These are phyloP conservation scores for Pagetopsis macropterus DNA, from an alignment of 2,797 vertebrate genomes.

Conservation along the genomic window DNA sequence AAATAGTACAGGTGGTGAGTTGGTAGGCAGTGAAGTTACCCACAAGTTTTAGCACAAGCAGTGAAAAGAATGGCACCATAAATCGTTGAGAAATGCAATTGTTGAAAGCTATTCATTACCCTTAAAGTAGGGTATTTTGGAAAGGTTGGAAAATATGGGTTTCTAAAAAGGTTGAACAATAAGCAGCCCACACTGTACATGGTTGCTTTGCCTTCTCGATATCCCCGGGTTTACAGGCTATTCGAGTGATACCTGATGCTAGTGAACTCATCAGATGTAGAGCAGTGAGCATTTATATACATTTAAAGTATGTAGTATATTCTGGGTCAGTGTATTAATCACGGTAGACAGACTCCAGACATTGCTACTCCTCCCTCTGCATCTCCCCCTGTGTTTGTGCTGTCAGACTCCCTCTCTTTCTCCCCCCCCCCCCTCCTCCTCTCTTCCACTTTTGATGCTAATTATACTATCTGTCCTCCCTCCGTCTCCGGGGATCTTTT, in stretches of 20 bases:
- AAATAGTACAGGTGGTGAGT: too few species aligned
- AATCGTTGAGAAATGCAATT: background rate
- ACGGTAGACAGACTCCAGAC: slow-evolving; percentile 73
- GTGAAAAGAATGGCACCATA: too few species aligned
- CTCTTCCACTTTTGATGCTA: slow-evolving; percentile 69
- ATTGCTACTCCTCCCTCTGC: slow-evolving; percentile 53
- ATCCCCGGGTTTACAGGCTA: background rate
- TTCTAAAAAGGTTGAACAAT: background rate
- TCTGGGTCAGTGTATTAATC: slow-evolving; percentile 72
- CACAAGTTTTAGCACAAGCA: too few species aligned
- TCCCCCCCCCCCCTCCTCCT: slow-evolving; percentile 20
- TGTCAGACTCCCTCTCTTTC: slow-evolving; percentile 41
- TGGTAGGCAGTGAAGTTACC: too few species aligned
- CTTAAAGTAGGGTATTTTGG: background rate
- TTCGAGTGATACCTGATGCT: background rate
- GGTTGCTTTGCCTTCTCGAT: background rate
- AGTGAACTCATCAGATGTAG: background rate
- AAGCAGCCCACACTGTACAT: background rate
- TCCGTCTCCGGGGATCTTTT: slow-evolving; percentile 64
- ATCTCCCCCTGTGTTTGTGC: slow-evolving; percentile 55
- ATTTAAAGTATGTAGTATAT: slow-evolving; percentile 36
- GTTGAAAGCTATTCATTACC: background rate
- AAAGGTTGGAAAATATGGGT: too few species aligned
- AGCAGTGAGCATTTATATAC: background rate
- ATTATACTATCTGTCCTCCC: slow-evolving; percentile 75